Percentiles rank a stretch among this genome's conserved stretches.
These are phyloP conservation scores for Doris montereyensis DNA, from an alignment of 2,888 invertebrate species.

Conservation along the genomic window DNA sequence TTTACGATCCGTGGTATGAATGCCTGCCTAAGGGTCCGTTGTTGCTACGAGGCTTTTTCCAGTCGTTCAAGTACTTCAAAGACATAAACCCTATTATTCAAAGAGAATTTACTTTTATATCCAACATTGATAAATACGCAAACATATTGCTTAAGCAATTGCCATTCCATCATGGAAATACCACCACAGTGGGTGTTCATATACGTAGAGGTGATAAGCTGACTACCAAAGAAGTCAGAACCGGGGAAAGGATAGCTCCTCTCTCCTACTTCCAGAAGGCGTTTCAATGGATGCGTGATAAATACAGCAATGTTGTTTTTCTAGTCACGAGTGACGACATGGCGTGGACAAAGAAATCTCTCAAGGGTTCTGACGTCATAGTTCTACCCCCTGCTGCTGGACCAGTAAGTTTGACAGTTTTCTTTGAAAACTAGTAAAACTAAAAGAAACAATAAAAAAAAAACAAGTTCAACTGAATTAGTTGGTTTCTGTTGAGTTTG, in stretches of 20 bases:
- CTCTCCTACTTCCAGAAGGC: conserved; percentile 31
- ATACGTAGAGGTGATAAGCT: conserved; percentile 29
- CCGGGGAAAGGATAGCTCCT: conserved; percentile 15
- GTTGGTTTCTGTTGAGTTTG: no score
- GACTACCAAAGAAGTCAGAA: background rate
- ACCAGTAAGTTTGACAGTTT: background rate
- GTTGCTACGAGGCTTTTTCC: conserved; percentile 32
- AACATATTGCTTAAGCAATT: background rate
- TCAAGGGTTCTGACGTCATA: background rate
- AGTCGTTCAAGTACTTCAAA: conserved; percentile 38
- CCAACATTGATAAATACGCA: background rate
- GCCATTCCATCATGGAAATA: background rate
- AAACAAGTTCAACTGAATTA: no score
- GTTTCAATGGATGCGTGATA: background rate
- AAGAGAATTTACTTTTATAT: conserved; percentile 20
- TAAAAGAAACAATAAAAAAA: no score
- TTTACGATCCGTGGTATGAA: conserved; percentile 34
- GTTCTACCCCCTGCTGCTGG: conserved; percentile 3
- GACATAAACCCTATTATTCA: conserved; percentile 10
- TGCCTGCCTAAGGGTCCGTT: conserved; percentile 24
- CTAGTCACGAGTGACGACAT: conserved; percentile 28
- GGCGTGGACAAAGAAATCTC: background rate
- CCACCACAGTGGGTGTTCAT: conserved; percentile 33
- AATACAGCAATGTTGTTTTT: conserved; percentile 25
- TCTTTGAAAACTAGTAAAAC: no score